A percentile compares a stretch with the other conserved stretches of the same genome.
Evolutionary conservation across 2,797 vertebrate species (phyloP).

Genomic region (Phyllotis vaccarum): DNA sequence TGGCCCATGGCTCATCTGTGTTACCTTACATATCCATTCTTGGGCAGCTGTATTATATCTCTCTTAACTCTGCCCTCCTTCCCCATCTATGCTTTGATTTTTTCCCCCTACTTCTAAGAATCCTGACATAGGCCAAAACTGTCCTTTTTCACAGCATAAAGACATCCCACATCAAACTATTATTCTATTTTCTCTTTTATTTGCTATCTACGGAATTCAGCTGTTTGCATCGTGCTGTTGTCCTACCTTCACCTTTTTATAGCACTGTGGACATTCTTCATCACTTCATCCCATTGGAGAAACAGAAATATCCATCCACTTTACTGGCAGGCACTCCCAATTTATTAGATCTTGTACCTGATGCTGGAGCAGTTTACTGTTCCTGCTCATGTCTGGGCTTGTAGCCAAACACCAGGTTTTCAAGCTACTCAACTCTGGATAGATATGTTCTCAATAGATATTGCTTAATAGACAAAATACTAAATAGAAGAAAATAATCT

Average conservation of each 20-base stretch:
- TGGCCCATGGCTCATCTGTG: no score
- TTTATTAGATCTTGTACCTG: neutral
- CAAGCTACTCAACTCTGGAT: neutral
- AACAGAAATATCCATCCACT: neutral
- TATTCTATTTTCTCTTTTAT: neutral
- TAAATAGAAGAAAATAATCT: neutral
- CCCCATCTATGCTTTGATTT: no score
- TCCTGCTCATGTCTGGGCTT: neutral
- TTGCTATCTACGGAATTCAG: neutral
- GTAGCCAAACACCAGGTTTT: neutral
- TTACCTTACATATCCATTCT: no score
- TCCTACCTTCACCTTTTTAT: neutral
- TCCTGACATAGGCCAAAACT: no score
- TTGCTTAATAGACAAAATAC: neutral
- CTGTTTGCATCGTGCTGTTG: neutral
- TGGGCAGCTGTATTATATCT: no score
- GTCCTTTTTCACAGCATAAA: no score
- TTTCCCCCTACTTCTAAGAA: no score
- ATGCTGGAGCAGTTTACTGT: neutral
- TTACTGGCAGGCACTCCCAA: neutral
- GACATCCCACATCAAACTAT: no score
- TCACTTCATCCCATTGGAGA: neutral
- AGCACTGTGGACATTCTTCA: neutral
- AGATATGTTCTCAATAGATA: neutral
- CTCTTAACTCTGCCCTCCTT: no score